Evolutionary conservation across 2,113 vertebrate species (phyloP), one percentile per base, ranked within the genome.

Genomic region (Chroicocephalus ridibundus): DNA sequence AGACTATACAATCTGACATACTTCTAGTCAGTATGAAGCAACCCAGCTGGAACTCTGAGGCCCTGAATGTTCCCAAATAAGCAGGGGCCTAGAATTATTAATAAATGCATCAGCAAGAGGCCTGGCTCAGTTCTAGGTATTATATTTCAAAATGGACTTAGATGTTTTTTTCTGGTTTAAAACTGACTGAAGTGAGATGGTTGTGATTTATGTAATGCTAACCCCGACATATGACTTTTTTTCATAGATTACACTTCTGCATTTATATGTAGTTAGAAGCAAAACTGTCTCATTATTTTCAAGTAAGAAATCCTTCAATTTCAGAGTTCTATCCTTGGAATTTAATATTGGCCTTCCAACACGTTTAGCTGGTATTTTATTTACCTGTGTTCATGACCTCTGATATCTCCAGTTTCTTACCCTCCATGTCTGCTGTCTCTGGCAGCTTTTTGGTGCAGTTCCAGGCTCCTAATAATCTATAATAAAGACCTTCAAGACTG

Each of bases 131-230:
- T 80, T 87, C 40, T 86, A 87, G 36, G 54, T 82, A 70, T 96
- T 91, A 38, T 62, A 62, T 95, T 95, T 95, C 87, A 70, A 93
- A 94, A 96, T 42, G 81, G 52, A 60, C 58, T 87, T 79, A 14
- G 20, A 42, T 65, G 8, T 15, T 47, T 86, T 94, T 74, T 71
- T 74, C 51, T 88, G 31, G 15, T 88, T 95, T 90, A 44, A 90
- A 85, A 49, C 40, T 80, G 70, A 92, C 75, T 85, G 40, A 93
- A 82, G 36, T 74, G 54, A 72, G 86, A 77, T 77, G 31, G 27
- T 81, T 90, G 72, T 94, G 79, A 95, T 94, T 91, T 92, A 66
- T 70, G 51, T 42, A 91, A 86, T 47, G 29, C 74, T 94, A 84
- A 54, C 36, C 34, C 55, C 82, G 44, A 42, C 52, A 64, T 69